Evolutionary conservation across 2,888 invertebrate species (phyloP), one percentile per base, ranked within the genome.

Genomic region (Dorcus hopei): DNA sequence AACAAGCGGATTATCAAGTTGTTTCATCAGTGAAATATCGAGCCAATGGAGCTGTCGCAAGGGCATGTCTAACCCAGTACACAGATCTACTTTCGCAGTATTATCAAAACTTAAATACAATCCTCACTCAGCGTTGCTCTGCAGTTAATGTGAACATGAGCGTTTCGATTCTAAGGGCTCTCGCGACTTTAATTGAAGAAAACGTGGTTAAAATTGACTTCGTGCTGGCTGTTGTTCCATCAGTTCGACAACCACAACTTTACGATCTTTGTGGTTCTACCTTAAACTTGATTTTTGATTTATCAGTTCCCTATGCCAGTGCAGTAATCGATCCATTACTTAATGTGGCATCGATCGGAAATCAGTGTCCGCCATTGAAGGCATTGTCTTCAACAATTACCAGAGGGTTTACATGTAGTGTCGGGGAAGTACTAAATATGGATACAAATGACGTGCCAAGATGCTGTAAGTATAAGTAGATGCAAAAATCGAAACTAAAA

Each of bases 181-280:
- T 89, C 71, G 90, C 94, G n/a, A 83, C 83, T 52, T 80, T 94
- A 9, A 72, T 92, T 1, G 93, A 93, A 71, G 93, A 94, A 75
- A 95, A 95, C 74, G 87, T 94, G 3, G 89, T 95, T 0, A 90
- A 90, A 78, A 90, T 95, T 82, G 93, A 94, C 78, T 97, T 93
- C 67, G 87, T 95, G 9, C 79, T 97, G 11, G 90, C 91, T 26
- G 90, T 97, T 49, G 85, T 89, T 51, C 97, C 97, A 1, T 90
- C 91, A 2, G 87, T 96, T 23, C 87, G 89, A 66, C 95, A 96
- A 79, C 92, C 93, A 1, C 93, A 95, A 72, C 80, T 97, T 1
- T 97, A 97, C 74, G 96, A 97, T 66, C 87, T 97, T 0, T 97
- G 97, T 72, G 97, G 97, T 9, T 93, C 95, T 1, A 97, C 96